Percentiles rank a stretch among this genome's conserved stretches.
phyloP scores from a whole-genome alignment of 2,113 vertebrate species.

The Noturus placidus region DNA sequence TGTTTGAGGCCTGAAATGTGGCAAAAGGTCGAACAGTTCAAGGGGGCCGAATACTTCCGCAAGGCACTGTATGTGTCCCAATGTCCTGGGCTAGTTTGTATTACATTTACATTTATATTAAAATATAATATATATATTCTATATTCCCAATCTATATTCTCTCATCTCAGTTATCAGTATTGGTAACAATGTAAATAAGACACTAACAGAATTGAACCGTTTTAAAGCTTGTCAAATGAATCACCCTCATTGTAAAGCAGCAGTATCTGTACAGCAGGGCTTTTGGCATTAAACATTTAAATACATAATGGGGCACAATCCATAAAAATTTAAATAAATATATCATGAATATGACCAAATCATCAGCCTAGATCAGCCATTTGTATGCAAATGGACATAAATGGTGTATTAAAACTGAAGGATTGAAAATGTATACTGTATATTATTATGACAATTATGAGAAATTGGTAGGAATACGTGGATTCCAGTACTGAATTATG shows the following conservation, averaged over 20 bases:
- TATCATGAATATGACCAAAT: constrained; percentile 8
- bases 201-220: constrained; percentile 8
- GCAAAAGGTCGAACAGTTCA: no score
- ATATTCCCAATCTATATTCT: not conserved
- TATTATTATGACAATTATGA: not conserved
- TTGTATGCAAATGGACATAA: not conserved
- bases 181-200: not conserved
- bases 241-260: not conserved
- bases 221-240: not conserved
- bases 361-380: not conserved
- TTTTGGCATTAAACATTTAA: not conserved
- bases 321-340: not conserved
- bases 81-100: not conserved
- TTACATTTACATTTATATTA: not conserved
- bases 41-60: no score
- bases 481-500: not conserved
- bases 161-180: not conserved
- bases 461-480: not conserved
- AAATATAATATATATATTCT: no score
- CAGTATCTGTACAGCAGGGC: constrained; percentile 9
- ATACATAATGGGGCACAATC: not conserved
- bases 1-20: no score
- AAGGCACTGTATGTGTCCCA: no score
- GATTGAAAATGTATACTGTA: not conserved
- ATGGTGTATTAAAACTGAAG: not conserved